Base-by-base conservation (phyloP, 2,888 invertebrate species). In the Melolontha melolontha region DNA sequence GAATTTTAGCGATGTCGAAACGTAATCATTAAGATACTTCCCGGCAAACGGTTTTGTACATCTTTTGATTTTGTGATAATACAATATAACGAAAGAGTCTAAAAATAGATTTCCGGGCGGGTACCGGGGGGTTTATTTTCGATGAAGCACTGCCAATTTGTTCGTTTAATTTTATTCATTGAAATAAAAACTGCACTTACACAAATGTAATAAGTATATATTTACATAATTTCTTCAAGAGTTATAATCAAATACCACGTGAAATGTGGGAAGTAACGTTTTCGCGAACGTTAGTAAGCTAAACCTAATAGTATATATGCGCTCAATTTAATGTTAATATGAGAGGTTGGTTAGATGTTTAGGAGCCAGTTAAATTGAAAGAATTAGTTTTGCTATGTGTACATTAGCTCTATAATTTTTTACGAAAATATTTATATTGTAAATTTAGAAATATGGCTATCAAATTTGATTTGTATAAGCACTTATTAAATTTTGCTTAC, bases 1-100 rank as follows among this genome's bases (percentile, higher is more conserved):
- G 64, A 75, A 75, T 70, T 73, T 70, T 64, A 74, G 77, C 70
- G 78, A 79, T 69, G 73, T 75, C 64, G 76, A 77, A 65, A 75
- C 76, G 71, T 80, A 78, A 75, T 70, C 44, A 4, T 17, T 40
- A 39, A 11, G 1, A 55, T 12, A 41, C 14, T 11, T 27, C n/a
- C 6, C 16, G 1, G 6, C 1, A 6, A 5, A 6, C 16, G 34
- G 14, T 16, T 67, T 54, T 12, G 16, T 11, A 12, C 63, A 52
- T 42, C 51, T 67, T 62, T 41, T 17, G 44, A 34, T 40, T 50
- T 50, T 59, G 65, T 68, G 68, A 68, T 65, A 65, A 44, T 59
- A 54, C 34, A 55, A 55, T 14, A 41, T 16, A 34, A 12, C 34
- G 11, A n/a, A 29, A 11, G 42, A 57, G 51, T 67, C 41, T 41